Evolutionary conservation across 2,888 invertebrate species (phyloP), one percentile per base, ranked within the genome.

Genomic region (Conus canariensis): DNA sequence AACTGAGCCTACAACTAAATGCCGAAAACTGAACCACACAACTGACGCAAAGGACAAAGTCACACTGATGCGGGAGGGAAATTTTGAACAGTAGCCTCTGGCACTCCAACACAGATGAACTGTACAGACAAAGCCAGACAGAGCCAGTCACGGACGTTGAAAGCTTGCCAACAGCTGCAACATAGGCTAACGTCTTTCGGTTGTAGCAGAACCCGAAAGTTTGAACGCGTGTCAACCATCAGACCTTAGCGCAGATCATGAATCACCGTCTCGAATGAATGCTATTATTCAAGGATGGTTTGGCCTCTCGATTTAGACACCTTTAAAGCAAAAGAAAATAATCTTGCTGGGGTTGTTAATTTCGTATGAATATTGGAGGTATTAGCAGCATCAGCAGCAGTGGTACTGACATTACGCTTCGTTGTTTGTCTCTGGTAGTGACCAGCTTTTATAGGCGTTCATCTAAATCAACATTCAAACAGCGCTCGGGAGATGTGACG

Each of bases 141-240:
- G 70, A 70, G 56, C 70, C 58, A 70, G 70, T 74, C 74, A 74
- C 22, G 12, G 74, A 58, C 58, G 56, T 12, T n/a, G 58, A 58
- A 87, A 56, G 12, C 58, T 45, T 74, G 87, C 45, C 87, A 67
- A 74, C 87, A 87, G 87, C 87, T 58, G 87, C 70, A 74, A 58
- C 87, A 45, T 45, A 45, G 45, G 3, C 45, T 59, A 74, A 87
- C 74, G 87, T 58, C 74, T 87, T 74, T 9, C 30, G 77, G 77
- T 30, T 30, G 82, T 83, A 7, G 82, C 58, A 83, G 45, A n/a
- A 45, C 45, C 19, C 30, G 14, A 87, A 87, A 56, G 12, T 45
- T 67, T 25, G 87, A 87, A 74, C 56, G 87, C 70, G 70, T 87
- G 87, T 87, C 70, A 74, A 87, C 87, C 74, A 87, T 87, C 14